A percentile compares a stretch with the other conserved stretches of the same genome.
phyloP scores from a whole-genome alignment of 1,140 invertebrate genomes.

The Bombus huntii region DNA sequence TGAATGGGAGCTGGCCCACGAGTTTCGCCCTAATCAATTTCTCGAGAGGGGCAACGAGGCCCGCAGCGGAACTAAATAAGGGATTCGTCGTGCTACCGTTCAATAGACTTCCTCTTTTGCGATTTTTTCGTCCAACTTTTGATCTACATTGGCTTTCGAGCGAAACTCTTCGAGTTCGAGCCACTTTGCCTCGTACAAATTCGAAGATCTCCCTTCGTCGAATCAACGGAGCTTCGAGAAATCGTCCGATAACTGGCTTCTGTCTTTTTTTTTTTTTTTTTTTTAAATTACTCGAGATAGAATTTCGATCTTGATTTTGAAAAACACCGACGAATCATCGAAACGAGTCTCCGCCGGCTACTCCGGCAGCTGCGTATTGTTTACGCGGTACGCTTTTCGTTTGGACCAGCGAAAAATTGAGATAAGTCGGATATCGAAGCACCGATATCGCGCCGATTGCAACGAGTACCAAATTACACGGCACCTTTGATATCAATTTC shows the following conservation, averaged over 20 bases:
- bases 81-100: not conserved
- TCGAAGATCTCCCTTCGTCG: too few relatives aligned
- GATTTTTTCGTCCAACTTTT: not conserved
- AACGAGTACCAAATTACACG: not conserved
- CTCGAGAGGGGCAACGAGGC: conserved; percentile 20
- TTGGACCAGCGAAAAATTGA: not conserved
- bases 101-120: not conserved
- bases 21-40: conserved; percentile 29
- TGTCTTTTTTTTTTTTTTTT: too few relatives aligned
- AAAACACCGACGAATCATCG: too few relatives aligned
- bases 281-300: too few relatives aligned
- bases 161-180: not conserved
- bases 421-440: not conserved
- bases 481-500: not conserved
- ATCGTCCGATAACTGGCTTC: too few relatives aligned
- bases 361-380: too few relatives aligned
- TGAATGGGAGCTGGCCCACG: not conserved
- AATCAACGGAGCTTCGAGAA: too few relatives aligned
- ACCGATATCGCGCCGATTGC: not conserved
- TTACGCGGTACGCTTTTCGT: not conserved
- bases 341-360: not conserved
- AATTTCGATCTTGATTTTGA: too few relatives aligned
- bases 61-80: conserved; percentile 7
- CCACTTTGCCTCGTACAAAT: too few relatives aligned
- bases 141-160: not conserved